A percentile compares a stretch with the other conserved stretches of the same genome.
Evolutionary conservation across 2,113 vertebrate species (phyloP).

Genomic region (Mesocricetus auratus): DNA sequence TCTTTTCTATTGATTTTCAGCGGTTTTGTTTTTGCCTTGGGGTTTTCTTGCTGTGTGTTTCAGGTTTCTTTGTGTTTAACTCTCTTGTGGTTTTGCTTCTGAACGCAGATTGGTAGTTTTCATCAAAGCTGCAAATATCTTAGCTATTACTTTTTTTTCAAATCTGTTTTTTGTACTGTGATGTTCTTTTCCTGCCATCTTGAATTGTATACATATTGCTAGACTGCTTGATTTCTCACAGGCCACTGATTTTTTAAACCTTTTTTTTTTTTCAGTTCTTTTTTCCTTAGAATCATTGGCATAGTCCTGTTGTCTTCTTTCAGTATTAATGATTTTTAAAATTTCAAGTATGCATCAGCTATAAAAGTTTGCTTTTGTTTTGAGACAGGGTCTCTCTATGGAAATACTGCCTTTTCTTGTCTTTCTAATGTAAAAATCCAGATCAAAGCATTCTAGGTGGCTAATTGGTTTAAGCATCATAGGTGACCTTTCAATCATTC

Average conservation of each 20-base stretch:
- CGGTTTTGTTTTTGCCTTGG: background rate
- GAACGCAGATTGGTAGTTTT: background rate
- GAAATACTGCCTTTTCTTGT: background rate
- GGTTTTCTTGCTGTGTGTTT: background rate
- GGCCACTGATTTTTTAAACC: background rate
- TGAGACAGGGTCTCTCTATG: background rate
- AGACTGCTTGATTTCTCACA: background rate
- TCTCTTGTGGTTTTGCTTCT: background rate
- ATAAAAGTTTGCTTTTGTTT: background rate
- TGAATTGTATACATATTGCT: background rate
- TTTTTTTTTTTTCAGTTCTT: background rate
- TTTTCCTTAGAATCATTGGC: background rate
- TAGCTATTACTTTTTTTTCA: background rate
- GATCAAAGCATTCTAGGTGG: background rate
- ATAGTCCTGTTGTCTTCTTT: background rate
- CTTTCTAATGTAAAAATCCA: background rate
- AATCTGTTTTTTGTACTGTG: background rate
- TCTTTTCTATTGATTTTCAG: constrained; percentile 23
- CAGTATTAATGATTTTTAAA: background rate
- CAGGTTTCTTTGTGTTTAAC: constrained; percentile 5
- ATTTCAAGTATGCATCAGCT: background rate
- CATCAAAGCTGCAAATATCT: background rate
- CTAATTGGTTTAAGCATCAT: background rate
- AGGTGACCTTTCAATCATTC: constrained; percentile 28
- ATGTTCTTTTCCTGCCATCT: background rate